Conservation (phyloP, 1,140 invertebrate species). For the Battus philenor region DNA sequence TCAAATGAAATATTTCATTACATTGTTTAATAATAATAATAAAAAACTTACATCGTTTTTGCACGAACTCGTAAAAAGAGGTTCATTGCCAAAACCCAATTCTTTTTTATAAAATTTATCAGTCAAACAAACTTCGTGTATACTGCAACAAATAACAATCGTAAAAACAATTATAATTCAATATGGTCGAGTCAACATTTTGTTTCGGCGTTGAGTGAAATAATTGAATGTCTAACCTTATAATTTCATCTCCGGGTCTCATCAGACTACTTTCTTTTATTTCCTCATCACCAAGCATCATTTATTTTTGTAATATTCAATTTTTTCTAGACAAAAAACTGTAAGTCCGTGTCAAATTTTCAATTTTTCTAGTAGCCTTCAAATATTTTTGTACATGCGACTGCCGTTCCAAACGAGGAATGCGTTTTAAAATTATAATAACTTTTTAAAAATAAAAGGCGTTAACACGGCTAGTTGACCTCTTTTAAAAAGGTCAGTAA, state of each 20-base stretch:
- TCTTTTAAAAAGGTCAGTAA: slow-evolving; percentile 43
- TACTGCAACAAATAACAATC: slow-evolving; percentile 44
- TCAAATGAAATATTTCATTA: too few relatives aligned
- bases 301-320: slow-evolving; percentile 66
- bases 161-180: slow-evolving; percentile 30
- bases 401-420: slow-evolving; percentile 43
- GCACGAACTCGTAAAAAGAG: slow-evolving; percentile 35
- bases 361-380: slow-evolving; percentile 41
- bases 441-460: slow-evolving; percentile 16
- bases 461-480: slow-evolving; percentile 30
- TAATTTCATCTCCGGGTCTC: slow-evolving; percentile 62
- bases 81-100: slow-evolving; percentile 37
- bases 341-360: slow-evolving; percentile 46
- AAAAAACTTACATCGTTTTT: slow-evolving; percentile 43
- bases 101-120: slow-evolving; percentile 62
- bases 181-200: slow-evolving; percentile 29
- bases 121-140: slow-evolving; percentile 57
- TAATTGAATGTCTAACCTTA: slow-evolving; percentile 64
- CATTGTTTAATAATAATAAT: too few relatives aligned
- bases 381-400: slow-evolving; percentile 52
- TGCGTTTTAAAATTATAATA: slow-evolving; percentile 30
- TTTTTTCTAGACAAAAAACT: slow-evolving; percentile 63
- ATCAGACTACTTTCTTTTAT: slow-evolving; percentile 65
- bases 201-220: slow-evolving; percentile 31
- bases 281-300: slow-evolving; percentile 69